Evolutionary conservation across 2,797 vertebrate genomes (phyloP).

Genomic region (Lycodopsis pacificus): DNA sequence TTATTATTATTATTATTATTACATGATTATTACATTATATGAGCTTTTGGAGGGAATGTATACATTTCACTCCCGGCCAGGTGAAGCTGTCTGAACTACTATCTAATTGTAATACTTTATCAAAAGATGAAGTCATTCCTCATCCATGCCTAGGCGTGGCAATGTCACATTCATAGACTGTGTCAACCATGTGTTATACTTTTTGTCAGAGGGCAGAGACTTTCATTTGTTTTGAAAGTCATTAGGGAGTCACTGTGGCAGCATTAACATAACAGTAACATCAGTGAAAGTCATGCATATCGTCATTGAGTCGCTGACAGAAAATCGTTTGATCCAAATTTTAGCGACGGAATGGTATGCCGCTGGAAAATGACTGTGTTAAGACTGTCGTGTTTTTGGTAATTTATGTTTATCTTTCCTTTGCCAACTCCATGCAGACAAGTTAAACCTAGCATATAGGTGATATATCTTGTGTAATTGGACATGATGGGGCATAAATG

Average conservation of each 20-base stretch:
- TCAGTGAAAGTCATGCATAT: slow-evolving; percentile 7
- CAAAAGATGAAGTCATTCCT: background rate
- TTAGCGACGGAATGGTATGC: slow-evolving; percentile 4
- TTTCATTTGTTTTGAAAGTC: slow-evolving; percentile 20
- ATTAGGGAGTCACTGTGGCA: slow-evolving; percentile 17
- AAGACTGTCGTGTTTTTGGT: slow-evolving; percentile 40
- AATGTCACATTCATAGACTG: background rate
- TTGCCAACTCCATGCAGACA: slow-evolving; percentile 36
- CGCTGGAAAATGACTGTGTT: slow-evolving; percentile 33
- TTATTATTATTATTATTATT: too few species aligned
- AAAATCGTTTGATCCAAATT: slow-evolving; percentile 26
- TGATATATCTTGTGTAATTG: slow-evolving; percentile 71
- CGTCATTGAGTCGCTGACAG: background rate
- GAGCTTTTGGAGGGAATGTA: background rate
- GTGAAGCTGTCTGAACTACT: background rate
- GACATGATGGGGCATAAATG: slow-evolving; percentile 72
- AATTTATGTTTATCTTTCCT: slow-evolving; percentile 45
- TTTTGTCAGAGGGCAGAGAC: slow-evolving; percentile 1
- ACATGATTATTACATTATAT: too few species aligned
- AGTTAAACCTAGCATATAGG: slow-evolving; percentile 47
- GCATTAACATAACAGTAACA: slow-evolving; percentile 25
- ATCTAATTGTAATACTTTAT: background rate
- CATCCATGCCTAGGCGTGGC: background rate
- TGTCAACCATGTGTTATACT: background rate
- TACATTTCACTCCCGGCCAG: background rate